A percentile compares a stretch with the other conserved stretches of the same genome.
Conservation (phyloP, 2,888 invertebrate species). For the Sclerodermus sp. region DNA sequence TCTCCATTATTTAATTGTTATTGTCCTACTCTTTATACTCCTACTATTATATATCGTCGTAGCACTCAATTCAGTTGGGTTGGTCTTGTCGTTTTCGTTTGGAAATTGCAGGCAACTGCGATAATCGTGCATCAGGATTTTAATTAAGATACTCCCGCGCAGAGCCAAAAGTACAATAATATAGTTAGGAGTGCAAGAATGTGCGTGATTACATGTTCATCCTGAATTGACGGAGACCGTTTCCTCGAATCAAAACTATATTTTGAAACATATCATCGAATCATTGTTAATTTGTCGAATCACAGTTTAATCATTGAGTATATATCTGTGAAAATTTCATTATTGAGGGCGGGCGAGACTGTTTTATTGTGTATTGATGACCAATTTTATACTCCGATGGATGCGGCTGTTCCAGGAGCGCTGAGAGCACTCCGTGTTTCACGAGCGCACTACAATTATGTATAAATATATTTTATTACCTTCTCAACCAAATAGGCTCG, state of each 20-base stretch:
- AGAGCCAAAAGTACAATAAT: slow-evolving; percentile 34
- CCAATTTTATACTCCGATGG: slow-evolving; percentile 45
- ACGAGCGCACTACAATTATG: slow-evolving; percentile 37
- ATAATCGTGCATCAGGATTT: slow-evolving; percentile 9
- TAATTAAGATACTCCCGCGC: slow-evolving; percentile 19
- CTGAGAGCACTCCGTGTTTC: slow-evolving; percentile 15
- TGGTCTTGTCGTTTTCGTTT: slow-evolving; percentile 24
- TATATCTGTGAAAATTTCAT: background rate
- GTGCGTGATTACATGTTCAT: background rate
- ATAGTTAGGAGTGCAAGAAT: background rate
- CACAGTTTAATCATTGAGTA: slow-evolving; percentile 5
- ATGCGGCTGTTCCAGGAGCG: slow-evolving; percentile 14
- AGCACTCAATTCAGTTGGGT: slow-evolving; percentile 23
- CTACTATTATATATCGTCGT: slow-evolving; percentile 38
- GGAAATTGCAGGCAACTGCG: background rate
- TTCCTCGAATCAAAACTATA: slow-evolving; percentile 19
- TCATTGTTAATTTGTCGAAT: slow-evolving; percentile 20
- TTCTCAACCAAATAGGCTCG: slow-evolving; percentile 38
- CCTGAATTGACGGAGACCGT: slow-evolving; percentile 1
- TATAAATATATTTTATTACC: slow-evolving; percentile 54
- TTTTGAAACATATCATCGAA: slow-evolving; percentile 36
- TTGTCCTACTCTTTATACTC: slow-evolving; percentile 42
- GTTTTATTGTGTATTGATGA: slow-evolving; percentile 28
- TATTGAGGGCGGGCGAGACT: slow-evolving; percentile 9
- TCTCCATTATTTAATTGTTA: slow-evolving; percentile 34